Base-by-base conservation (phyloP, 2,113 vertebrate genomes). In the Turdus rufiventris region DNA sequence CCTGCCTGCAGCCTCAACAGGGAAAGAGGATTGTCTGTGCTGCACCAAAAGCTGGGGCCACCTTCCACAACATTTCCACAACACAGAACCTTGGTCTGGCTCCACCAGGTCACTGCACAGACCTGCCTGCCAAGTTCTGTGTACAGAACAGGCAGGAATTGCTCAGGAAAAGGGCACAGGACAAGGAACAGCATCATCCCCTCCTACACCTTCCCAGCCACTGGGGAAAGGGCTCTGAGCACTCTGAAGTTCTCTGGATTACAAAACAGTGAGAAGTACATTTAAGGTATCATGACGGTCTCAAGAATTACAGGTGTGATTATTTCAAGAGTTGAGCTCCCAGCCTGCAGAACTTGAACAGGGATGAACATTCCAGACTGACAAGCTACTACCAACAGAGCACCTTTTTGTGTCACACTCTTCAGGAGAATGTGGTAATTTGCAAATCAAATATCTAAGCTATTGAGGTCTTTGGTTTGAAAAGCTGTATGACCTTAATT, bases 101-200 rank as follows among this genome's bases (percentile, higher is more conserved):
- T 53, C 12, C 1, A 5, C 45, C 40, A 78, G 92, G 88, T 72
- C 82, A 86, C 36, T 86, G 7, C 72, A 86, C 76, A 83, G 25
- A 42, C 83, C 63, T 62, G 38, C 67, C 76, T 84, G 93, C 81
- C 81, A 95, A 87, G 57, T 47, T 67, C 20, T 91, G 77, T 82
- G 87, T 36, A 71, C 34, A 74, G 53, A 85, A 60, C 8, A 53
- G 84, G 47, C 87, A 81, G 40, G 5, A 77, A 81, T 48, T 8
- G 43, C 31, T 58, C 7, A 58, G 76, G 86, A 89, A 82, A 90
- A 83, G 75, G 71, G 62, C 53, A 92, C 15, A 73, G 38, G 75
- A 92, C 75, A 88, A 94, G 80, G 73, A 94, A 60, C 68, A 89
- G 65, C 84, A 95, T 31, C 87, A 78, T 54, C 61, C 73, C 82